Evolutionary conservation across 1,140 invertebrate genomes (phyloP).

Genomic region (Achroia grisella): DNA sequence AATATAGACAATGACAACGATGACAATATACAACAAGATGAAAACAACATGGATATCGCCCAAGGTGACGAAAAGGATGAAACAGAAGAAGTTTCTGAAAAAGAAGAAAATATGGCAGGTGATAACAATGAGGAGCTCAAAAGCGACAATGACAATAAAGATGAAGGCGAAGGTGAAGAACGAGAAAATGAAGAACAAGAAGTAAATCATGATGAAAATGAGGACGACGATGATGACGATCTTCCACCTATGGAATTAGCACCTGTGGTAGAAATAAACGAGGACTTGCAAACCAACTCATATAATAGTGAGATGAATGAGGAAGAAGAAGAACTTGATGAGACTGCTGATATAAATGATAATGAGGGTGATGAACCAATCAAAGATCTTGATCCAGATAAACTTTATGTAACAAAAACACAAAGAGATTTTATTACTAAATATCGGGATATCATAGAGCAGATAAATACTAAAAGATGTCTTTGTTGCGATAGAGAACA

Average conservation of each 20-base stretch:
- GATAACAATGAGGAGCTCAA: constrained; percentile 25
- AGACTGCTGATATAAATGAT: constrained; percentile 48
- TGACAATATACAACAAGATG: constrained; percentile 25
- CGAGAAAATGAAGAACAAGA: constrained; percentile 24
- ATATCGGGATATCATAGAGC: constrained; percentile 65
- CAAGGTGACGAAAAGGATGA: constrained; percentile 36
- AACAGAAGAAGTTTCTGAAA: constrained; percentile 37
- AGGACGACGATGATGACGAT: constrained; percentile 47
- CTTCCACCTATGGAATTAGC: constrained; percentile 42
- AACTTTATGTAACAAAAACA: constrained; percentile 60
- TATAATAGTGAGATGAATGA: constrained; percentile 52
- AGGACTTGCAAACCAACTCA: constrained; percentile 51
- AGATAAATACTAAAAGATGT: constrained; percentile 68
- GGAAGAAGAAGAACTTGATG: constrained; percentile 45
- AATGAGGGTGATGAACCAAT: constrained; percentile 29
- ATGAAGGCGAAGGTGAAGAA: constrained; percentile 23
- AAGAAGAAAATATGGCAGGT: constrained; percentile 27
- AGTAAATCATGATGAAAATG: constrained; percentile 9
- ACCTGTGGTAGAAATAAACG: constrained; percentile 66
- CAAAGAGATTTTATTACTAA: constrained; percentile 67
- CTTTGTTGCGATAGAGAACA: constrained; percentile 65
- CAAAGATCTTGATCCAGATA: constrained; percentile 55
- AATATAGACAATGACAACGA: constrained; percentile 24
- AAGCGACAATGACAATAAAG: constrained; percentile 17
- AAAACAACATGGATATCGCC: constrained; percentile 21